Evolutionary conservation across 2,113 vertebrate species (phyloP).

Genomic region (Callipepla squamata): DNA sequence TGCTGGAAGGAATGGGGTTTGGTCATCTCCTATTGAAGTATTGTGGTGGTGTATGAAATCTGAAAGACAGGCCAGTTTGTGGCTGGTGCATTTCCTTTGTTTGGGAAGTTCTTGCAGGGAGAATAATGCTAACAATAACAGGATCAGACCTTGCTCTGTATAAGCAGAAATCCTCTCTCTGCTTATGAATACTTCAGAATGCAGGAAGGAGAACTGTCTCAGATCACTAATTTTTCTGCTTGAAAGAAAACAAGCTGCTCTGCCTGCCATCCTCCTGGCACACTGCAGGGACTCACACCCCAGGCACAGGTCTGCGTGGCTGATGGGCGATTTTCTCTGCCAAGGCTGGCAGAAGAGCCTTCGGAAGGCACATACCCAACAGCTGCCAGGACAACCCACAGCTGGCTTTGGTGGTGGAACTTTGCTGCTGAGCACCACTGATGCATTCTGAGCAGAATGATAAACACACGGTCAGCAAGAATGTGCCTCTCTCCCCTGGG

Average conservation of each 20-base stretch:
- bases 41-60: neutral
- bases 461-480: neutral
- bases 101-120: neutral
- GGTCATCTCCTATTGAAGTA: neutral
- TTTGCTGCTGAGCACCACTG: neutral
- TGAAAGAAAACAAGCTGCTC: neutral
- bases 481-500: neutral
- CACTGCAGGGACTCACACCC: neutral
- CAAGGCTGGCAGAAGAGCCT: neutral
- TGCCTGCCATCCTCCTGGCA: constrained; percentile 26
- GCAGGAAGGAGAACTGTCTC: neutral
- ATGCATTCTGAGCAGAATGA: neutral
- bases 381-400: neutral
- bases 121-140: neutral
- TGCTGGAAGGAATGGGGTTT: neutral
- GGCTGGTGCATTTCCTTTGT: constrained; percentile 48
- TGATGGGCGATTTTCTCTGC: constrained; percentile 41
- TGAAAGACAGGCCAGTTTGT: constrained; percentile 5
- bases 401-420: neutral
- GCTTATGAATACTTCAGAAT: constrained; percentile 20
- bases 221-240: neutral
- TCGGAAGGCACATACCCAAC: neutral
- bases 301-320: neutral
- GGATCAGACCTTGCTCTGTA: neutral
- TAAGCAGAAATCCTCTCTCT: constrained; percentile 6